phyloP scores from a whole-genome alignment of 2,888 invertebrate species.

The Lomographa bimaculata region DNA sequence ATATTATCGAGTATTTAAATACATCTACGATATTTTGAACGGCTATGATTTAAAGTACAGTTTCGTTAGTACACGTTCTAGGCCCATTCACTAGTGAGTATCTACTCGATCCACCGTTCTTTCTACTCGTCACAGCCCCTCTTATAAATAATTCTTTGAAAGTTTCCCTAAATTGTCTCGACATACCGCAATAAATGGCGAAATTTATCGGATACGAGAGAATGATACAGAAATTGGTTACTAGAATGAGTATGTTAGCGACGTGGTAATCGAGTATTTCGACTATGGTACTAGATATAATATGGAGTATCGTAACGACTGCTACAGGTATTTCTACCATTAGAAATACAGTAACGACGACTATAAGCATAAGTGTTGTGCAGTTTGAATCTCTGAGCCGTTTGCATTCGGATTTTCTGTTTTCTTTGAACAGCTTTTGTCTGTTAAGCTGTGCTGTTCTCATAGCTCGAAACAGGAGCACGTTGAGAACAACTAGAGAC shows the following conservation, averaged over 20 bases:
- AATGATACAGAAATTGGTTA: slow-evolving; percentile 96
- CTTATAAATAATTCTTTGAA: slow-evolving; percentile 93
- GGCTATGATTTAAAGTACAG: slow-evolving; percentile 88
- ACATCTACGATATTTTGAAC: no score
- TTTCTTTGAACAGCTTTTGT: slow-evolving; percentile 89
- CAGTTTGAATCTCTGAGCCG: slow-evolving; percentile 91
- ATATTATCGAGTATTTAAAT: no score
- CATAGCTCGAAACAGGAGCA: slow-evolving; percentile 93
- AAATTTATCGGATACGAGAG: slow-evolving; percentile 97
- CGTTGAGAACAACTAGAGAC: slow-evolving; percentile 93
- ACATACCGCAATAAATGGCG: slow-evolving; percentile 98
- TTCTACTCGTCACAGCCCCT: slow-evolving; percentile 84
- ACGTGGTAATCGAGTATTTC: slow-evolving; percentile 90
- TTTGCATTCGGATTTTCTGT: slow-evolving; percentile 90
- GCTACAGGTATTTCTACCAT: slow-evolving; percentile 93
- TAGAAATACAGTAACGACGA: slow-evolving; percentile 93
- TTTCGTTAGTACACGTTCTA: slow-evolving; percentile 92
- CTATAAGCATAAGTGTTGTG: slow-evolving; percentile 94
- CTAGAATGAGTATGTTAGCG: slow-evolving; percentile 89
- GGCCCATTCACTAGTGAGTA: slow-evolving; percentile 93
- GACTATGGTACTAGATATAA: slow-evolving; percentile 89
- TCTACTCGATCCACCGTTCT: slow-evolving; percentile 88
- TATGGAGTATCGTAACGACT: slow-evolving; percentile 92
- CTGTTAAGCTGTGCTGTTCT: slow-evolving; percentile 91
- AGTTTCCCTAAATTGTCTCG: slow-evolving; percentile 95